These are phyloP conservation scores for Rhodinocichla rosea DNA, from an alignment of 2,113 vertebrate species.

Conservation along the genomic window DNA sequence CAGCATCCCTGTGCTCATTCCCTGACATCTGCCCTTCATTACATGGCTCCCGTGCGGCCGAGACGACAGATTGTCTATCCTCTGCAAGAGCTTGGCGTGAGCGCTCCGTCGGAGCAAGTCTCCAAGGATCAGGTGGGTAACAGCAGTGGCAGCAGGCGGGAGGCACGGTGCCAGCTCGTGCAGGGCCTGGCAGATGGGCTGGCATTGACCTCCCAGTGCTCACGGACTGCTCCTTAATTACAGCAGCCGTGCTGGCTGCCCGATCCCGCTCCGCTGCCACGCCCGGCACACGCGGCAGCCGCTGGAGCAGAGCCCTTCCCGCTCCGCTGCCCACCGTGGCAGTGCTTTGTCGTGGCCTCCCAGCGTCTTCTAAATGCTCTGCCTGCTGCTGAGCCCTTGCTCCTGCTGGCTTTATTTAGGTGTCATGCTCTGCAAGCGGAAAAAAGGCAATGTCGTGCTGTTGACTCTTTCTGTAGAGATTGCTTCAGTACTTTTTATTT, in stretches of 20 bases:
- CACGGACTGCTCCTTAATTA: slow-evolving; percentile 78
- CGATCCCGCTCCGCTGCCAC: background rate
- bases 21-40: slow-evolving; percentile 85
- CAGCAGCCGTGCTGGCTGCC: slow-evolving; percentile 44
- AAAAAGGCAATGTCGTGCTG: background rate
- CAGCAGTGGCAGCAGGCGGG: slow-evolving; percentile 73
- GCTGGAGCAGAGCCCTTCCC: background rate
- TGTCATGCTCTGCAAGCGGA: background rate
- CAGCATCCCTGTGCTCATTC: slow-evolving; percentile 83
- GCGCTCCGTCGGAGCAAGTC: slow-evolving; percentile 85
- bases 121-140: slow-evolving; percentile 86
- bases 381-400: background rate
- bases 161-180: slow-evolving; percentile 66
- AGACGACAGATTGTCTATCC: slow-evolving; percentile 95
- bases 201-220: slow-evolving; percentile 56
- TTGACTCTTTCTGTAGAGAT: background rate
- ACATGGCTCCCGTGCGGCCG: slow-evolving; percentile 88
- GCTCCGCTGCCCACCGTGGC: background rate
- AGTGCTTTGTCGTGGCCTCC: rapidly evolving
- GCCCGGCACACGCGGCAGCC: background rate
- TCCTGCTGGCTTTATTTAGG: background rate
- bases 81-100: slow-evolving; percentile 89
- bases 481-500: background rate
- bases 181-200: slow-evolving; percentile 77
- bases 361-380: background rate